Conservation (phyloP, 2,113 vertebrate genomes). For the Lophotis ruficrista region DNA sequence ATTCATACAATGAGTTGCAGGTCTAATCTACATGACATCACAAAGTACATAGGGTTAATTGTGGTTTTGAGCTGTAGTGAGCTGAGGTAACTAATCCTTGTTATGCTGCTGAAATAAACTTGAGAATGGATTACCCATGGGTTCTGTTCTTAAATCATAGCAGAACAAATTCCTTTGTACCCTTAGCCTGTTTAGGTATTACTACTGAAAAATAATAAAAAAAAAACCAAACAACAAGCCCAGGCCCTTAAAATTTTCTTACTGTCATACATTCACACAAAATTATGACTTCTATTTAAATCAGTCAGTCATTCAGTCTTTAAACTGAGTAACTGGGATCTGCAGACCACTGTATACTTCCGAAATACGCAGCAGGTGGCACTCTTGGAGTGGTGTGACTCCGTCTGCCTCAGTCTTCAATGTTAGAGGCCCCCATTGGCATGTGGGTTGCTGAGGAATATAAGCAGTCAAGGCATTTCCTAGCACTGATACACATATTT, state of each 20-base stretch:
- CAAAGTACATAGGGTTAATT: background rate
- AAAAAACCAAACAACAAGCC: no score
- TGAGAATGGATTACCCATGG: background rate
- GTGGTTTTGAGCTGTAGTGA: background rate
- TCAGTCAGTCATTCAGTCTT: background rate
- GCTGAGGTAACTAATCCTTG: background rate
- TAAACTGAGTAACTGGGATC: background rate
- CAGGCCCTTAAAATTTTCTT: background rate
- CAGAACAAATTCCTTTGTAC: background rate
- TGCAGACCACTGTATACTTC: background rate
- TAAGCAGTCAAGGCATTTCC: background rate
- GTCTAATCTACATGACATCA: background rate
- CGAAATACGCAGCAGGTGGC: conserved; percentile 31
- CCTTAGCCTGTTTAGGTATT: background rate
- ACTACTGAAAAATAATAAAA: background rate
- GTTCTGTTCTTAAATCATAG: background rate
- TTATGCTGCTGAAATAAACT: background rate
- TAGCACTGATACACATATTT: background rate
- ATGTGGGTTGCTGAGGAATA: background rate
- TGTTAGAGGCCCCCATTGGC: background rate
- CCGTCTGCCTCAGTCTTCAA: background rate
- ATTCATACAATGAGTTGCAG: background rate
- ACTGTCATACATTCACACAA: background rate
- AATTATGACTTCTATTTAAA: background rate
- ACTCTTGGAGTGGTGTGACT: conserved; percentile 16